Conservation (phyloP, 2,888 invertebrate genomes). For the Helicoverpa assulta region DNA sequence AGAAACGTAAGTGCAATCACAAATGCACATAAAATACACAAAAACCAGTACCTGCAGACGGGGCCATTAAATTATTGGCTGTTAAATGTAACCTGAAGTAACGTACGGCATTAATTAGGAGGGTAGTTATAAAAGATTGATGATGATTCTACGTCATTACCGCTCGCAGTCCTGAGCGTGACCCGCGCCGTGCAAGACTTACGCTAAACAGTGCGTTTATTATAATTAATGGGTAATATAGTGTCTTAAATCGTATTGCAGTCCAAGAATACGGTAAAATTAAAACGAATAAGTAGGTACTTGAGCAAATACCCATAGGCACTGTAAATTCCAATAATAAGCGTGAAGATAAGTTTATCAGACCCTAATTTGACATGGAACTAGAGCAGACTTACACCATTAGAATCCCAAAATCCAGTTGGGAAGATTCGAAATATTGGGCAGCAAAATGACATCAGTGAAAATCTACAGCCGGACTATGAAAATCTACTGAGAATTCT, state of each 20-base stretch:
- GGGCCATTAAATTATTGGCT: constrained; percentile 26
- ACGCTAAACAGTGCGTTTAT: constrained; percentile 16
- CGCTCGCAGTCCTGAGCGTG: constrained; percentile 5
- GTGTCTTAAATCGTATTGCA: neutral
- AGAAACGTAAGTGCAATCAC: constrained; percentile 12
- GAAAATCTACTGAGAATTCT: constrained; percentile 51
- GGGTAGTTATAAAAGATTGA: constrained; percentile 43
- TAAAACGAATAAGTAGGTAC: too few species aligned
- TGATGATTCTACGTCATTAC: constrained; percentile 34
- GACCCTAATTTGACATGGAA: neutral
- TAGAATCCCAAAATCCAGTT: constrained; percentile 1
- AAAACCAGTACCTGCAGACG: constrained; percentile 16
- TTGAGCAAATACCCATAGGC: too few species aligned
- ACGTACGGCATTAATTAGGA: constrained; percentile 39
- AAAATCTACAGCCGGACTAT: constrained; percentile 35
- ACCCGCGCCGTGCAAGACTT: constrained; percentile 5
- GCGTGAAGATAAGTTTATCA: neutral
- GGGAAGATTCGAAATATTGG: constrained; percentile 34
- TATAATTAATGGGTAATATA: constrained; percentile 29
- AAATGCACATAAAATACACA: constrained; percentile 14
- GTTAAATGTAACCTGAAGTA: constrained; percentile 22
- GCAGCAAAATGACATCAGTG: constrained; percentile 44
- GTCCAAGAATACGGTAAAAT: neutral
- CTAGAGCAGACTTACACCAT: neutral
- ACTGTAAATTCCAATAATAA: too few species aligned